Evolutionary conservation across 2,888 invertebrate species (phyloP).

Genomic region (Cerceris ruficornis): DNA sequence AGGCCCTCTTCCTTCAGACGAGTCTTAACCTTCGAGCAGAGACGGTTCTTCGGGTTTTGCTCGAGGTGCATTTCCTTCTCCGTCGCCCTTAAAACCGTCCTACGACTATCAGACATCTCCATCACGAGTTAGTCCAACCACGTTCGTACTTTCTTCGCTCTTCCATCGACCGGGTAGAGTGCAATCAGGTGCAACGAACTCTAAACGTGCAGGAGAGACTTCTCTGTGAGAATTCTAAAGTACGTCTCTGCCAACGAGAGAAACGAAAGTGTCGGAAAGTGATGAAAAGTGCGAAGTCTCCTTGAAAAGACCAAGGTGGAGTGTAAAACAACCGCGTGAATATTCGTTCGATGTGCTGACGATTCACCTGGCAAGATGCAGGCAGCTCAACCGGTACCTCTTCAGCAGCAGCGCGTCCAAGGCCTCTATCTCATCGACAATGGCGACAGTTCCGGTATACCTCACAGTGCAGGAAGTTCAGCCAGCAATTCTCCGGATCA

Average conservation of each 20-base stretch:
- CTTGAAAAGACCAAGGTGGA: background rate
- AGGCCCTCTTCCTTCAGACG: constrained; percentile 59
- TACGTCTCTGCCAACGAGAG: background rate
- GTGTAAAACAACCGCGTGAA: background rate
- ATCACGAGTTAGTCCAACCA: no score
- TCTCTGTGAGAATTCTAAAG: background rate
- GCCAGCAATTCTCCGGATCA: constrained; percentile 76
- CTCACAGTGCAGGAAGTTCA: constrained; percentile 76
- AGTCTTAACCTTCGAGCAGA: constrained; percentile 57
- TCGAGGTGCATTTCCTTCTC: background rate
- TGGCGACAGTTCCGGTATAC: constrained; percentile 73
- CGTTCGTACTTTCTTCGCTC: no score
- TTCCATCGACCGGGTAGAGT: no score
- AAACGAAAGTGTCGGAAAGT: background rate
- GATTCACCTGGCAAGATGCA: constrained; percentile 66
- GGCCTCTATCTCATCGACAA: constrained; percentile 64
- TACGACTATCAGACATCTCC: no score
- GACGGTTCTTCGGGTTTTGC: constrained; percentile 13
- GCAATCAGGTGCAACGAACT: constrained; percentile 43
- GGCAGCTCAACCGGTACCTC: constrained; percentile 63
- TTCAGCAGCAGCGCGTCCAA: constrained; percentile 64
- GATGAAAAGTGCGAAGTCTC: background rate
- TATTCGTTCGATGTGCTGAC: background rate
- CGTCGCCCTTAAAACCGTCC: background rate
- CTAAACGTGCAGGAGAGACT: constrained; percentile 50